Evolutionary conservation across 2,797 vertebrate species (phyloP).

Genomic region (Coluber constrictor): DNA sequence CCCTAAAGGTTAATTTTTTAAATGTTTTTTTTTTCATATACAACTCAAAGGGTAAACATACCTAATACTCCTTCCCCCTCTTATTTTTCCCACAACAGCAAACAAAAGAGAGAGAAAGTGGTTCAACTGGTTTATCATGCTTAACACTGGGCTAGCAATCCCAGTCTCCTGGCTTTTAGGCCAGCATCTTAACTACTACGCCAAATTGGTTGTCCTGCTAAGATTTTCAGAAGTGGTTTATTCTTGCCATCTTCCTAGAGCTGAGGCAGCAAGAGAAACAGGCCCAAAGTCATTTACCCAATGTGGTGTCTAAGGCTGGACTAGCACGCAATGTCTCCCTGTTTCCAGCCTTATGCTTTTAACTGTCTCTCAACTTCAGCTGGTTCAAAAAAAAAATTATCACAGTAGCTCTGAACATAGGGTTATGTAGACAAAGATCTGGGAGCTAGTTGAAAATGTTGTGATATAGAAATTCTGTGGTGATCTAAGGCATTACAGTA

Average conservation of each 20-base stretch:
- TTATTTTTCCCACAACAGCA: too few species aligned
- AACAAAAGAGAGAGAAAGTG: too few species aligned
- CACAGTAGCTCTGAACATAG: neutral
- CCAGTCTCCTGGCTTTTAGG: neutral
- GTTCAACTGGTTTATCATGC: too few species aligned
- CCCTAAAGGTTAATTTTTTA: neutral
- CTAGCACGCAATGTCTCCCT: neutral
- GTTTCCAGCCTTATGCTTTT: neutral
- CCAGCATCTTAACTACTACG: neutral
- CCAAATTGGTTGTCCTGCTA: neutral
- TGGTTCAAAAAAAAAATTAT: neutral
- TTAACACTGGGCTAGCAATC: neutral
- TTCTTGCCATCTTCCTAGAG: neutral
- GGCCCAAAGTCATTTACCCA: neutral
- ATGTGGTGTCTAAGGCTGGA: neutral
- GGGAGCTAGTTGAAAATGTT: too few species aligned
- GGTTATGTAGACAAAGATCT: neutral
- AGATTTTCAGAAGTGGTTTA: neutral
- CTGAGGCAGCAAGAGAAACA: neutral
- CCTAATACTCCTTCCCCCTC: too few species aligned
- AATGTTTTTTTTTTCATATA: neutral
- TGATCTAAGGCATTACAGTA: neutral
- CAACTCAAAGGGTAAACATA: neutral
- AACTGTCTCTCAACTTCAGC: neutral
- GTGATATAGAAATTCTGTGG: neutral